phyloP scores from a whole-genome alignment of 2,888 invertebrate species.

The Chirona hameri region DNA sequence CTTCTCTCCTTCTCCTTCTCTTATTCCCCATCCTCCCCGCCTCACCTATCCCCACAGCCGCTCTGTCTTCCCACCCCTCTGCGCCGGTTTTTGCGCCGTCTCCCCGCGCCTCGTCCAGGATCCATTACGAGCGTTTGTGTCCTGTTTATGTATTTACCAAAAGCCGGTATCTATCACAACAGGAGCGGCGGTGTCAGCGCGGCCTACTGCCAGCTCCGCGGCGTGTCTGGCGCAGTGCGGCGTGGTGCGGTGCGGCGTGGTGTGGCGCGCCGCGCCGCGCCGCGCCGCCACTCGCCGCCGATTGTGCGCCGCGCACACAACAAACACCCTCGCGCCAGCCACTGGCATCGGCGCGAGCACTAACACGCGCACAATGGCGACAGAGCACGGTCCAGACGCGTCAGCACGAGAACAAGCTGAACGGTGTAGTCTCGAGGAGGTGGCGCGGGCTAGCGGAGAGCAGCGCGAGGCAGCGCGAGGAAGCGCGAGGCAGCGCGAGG shows the following conservation, averaged over 20 bases:
- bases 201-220: neutral
- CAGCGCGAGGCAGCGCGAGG: no score
- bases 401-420: neutral
- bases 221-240: neutral
- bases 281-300: neutral
- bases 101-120: neutral
- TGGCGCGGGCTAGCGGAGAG: no score
- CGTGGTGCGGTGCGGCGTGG: neutral
- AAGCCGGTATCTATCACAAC: constrained; percentile 23
- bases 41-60: neutral
- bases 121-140: constrained; percentile 22
- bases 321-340: neutral
- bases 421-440: no score
- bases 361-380: neutral
- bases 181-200: neutral
- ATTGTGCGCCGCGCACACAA: neutral
- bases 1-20: no score
- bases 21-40: neutral
- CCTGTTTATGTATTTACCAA: constrained; percentile 28
- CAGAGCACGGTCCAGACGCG: neutral
- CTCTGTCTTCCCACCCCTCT: neutral
- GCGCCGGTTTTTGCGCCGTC: neutral
- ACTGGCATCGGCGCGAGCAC: neutral
- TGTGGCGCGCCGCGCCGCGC: no score
- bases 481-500: no score